Evolutionary conservation across 2,888 invertebrate genomes (phyloP).

Genomic region (Acleris emargana): DNA sequence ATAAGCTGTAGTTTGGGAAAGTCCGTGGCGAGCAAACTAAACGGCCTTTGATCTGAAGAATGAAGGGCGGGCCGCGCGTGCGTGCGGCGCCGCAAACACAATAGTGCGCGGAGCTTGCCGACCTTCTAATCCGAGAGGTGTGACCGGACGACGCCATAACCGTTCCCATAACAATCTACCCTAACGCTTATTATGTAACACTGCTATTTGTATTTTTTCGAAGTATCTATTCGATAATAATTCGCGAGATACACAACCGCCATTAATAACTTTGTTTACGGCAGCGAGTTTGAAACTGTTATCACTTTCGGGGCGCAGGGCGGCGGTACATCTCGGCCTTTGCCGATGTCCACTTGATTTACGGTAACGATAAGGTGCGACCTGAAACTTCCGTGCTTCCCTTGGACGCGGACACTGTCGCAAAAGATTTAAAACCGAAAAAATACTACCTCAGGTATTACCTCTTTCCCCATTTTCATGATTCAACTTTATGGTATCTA

Average conservation of each 20-base stretch:
- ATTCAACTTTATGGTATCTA: conserved; percentile 37
- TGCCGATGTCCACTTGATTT: conserved; percentile 76
- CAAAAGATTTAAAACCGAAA: conserved; percentile 72
- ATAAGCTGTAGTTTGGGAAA: conserved; percentile 77
- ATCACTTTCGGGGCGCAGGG: conserved; percentile 65
- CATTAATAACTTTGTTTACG: conserved; percentile 68
- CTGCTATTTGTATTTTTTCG: conserved; percentile 19
- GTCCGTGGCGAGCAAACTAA: conserved; percentile 60
- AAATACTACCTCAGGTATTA: conserved; percentile 44
- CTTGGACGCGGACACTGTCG: conserved; percentile 56
- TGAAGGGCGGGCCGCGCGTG: conserved; percentile 53
- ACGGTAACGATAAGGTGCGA: conserved; percentile 74
- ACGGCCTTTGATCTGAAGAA: conserved; percentile 65
- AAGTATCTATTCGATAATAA: conserved; percentile 29
- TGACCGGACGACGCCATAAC: conserved; percentile 30
- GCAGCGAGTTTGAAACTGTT: conserved; percentile 65
- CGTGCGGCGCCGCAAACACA: conserved; percentile 49
- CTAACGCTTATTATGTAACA: conserved; percentile 25
- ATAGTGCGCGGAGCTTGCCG: conserved; percentile 37
- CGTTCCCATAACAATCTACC: conserved; percentile 26
- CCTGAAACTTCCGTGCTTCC: conserved; percentile 70
- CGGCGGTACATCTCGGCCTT: conserved; percentile 61
- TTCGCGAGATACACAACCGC: conserved; percentile 38
- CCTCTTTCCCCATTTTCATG: conserved; percentile 37
- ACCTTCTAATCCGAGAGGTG: conserved; percentile 31